Conservation (phyloP, 2,113 vertebrate species). For the Psilopsiagon aymara region DNA sequence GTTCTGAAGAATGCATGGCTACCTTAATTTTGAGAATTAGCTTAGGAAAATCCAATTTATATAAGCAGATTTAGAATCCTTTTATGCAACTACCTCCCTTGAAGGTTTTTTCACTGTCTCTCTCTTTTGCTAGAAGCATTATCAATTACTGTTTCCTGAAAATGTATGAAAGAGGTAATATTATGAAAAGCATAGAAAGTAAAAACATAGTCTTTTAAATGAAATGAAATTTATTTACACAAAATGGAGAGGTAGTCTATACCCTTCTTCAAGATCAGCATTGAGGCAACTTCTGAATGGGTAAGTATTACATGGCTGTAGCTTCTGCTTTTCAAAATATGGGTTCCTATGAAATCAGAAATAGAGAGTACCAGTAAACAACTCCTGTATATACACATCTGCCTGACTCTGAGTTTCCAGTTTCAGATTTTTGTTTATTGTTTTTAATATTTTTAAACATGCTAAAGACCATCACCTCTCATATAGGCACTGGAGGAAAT, state of each 20-base stretch:
- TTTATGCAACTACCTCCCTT: background rate
- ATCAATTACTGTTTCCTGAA: background rate
- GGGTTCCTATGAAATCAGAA: background rate
- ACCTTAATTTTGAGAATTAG: slow-evolving; percentile 21
- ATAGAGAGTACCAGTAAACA: background rate
- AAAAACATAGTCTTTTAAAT: background rate
- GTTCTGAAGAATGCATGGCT: background rate
- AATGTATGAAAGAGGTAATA: background rate
- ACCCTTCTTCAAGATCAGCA: background rate
- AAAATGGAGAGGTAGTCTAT: background rate
- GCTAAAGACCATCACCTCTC: background rate
- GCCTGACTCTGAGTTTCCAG: background rate
- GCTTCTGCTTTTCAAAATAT: background rate
- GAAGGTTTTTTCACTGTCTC: background rate
- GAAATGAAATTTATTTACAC: background rate
- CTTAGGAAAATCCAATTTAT: slow-evolving; percentile 10
- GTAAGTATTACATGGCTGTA: background rate
- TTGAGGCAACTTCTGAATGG: background rate
- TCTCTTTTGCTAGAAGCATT: background rate
- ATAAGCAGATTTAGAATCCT: slow-evolving; percentile 22
- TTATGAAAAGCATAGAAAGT: background rate
- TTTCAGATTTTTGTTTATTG: background rate
- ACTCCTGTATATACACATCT: background rate
- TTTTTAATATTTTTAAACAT: background rate
- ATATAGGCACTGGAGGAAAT: background rate